Evolutionary conservation across 53 echinoderm and acorn worm species (phyloP), one percentile per base, ranked within the genome.

Genomic region (Echinometra lucunter): DNA sequence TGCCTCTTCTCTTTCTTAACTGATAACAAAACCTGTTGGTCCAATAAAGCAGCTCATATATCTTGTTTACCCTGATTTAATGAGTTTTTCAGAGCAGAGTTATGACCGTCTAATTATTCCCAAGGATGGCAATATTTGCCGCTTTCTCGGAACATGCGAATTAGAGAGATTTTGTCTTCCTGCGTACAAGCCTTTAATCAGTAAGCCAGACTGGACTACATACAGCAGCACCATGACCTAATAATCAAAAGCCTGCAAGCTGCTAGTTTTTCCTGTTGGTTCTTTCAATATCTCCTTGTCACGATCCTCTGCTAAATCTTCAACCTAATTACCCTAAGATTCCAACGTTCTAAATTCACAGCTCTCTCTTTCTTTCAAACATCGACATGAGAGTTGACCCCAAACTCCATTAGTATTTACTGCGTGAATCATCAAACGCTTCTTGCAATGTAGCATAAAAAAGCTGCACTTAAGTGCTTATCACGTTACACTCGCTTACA

Each of bases 21-120:
- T 70, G 92, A 92, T 53, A 92, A 92, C 92, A 92, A 92, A 90
- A 92, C 92, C 92, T 92, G 92, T 72, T 92, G 92, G 92, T 44
- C 92, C 92, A 92, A 67, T 70, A 44, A 92, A 27, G 92, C 45
- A 49, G 60, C 47, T 45, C 49, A 47, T 72, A 67, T 72, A 72
- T 72, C 92, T 92, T 92, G 92, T 92, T 92, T 67, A 92, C 92
- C 30, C 74, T 92, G 92, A 92, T 92, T 92, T 90, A 90, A 90
- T 90, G 90, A 90, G 90, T 90, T 90, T 90, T 90, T 90, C 90
- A 90, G 90, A 58, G 60, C 90, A 90, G 63, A 60, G 90, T 63
- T 60, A 90, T 90, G 90, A 38, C 63, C 90, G 66, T 40, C 90
- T 90, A 90, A 90, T 90, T 90, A 90, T 63, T 90, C 90, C 40